Evolutionary conservation across 2,113 vertebrate genomes (phyloP).

Genomic region (Lampris megalopsis): DNA sequence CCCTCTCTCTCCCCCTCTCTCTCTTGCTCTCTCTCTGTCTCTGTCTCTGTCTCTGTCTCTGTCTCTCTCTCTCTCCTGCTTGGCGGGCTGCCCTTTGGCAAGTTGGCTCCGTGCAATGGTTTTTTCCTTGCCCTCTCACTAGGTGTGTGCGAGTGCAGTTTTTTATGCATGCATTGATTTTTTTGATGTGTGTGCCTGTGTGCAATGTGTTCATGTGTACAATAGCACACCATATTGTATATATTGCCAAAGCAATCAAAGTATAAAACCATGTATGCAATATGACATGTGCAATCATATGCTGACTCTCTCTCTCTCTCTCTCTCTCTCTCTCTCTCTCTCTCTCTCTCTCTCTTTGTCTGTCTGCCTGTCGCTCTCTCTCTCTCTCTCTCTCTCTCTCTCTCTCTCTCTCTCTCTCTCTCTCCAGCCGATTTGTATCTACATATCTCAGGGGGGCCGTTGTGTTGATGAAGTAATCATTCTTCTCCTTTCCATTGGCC

Average conservation of each 20-base stretch:
- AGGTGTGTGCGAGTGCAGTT: constrained; percentile 42
- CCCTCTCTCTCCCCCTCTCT: constrained; percentile 35
- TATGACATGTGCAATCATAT: neutral
- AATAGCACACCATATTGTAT: constrained; percentile 34
- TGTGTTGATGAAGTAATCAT: constrained; percentile 48
- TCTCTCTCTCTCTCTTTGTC: too few species aligned
- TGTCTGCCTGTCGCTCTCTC: too few species aligned
- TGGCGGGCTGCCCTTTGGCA: constrained; percentile 81
- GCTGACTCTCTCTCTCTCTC: neutral
- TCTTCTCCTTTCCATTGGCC: constrained; percentile 32
- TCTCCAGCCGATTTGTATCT: too few species aligned
- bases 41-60: constrained; percentile 56
- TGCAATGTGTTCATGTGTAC: neutral
- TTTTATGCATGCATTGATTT: constrained; percentile 21
- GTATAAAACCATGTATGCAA: constrained; percentile 20
- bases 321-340: constrained; percentile 4
- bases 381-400: too few species aligned
- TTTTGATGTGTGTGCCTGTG: constrained; percentile 3
- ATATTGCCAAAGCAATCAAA: constrained; percentile 12
- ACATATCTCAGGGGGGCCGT: constrained; percentile 8
- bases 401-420: too few species aligned
- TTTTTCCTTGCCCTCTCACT: constrained; percentile 57
- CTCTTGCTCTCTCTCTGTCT: constrained; percentile 53
- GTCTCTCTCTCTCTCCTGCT: constrained; percentile 36
- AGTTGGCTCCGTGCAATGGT: constrained; percentile 75